Percentiles rank a stretch among this genome's conserved stretches.
Conservation (phyloP, 2,797 vertebrate genomes). For the Champsocephalus gunnari region DNA sequence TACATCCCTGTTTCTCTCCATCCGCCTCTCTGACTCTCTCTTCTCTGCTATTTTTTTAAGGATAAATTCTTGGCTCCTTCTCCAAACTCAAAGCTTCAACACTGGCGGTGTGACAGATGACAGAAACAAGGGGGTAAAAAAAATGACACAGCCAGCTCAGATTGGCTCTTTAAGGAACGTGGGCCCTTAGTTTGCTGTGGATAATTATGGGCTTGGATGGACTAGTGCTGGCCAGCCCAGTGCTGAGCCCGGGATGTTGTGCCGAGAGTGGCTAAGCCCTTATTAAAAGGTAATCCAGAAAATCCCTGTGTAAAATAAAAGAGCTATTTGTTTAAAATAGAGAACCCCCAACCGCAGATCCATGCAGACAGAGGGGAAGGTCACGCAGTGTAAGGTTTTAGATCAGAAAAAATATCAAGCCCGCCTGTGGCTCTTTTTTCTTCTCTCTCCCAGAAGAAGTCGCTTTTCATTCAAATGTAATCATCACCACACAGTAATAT, state of each 20-base stretch:
- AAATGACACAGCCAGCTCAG: constrained; percentile 66
- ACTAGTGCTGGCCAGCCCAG: constrained; percentile 46
- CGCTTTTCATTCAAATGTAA: constrained; percentile 85
- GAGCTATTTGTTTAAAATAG: constrained; percentile 81
- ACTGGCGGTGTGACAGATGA: constrained; percentile 81
- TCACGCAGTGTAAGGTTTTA: constrained; percentile 77
- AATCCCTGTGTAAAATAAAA: constrained; percentile 81
- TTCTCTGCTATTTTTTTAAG: constrained; percentile 58
- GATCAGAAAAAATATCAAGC: constrained; percentile 81
- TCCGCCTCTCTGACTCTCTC: constrained; percentile 48
- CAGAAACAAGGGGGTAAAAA: constrained; percentile 55
- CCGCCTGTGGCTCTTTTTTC: constrained; percentile 75
- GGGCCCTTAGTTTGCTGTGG: constrained; percentile 67
- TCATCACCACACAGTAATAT: constrained; percentile 80
- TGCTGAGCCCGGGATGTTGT: constrained; percentile 63
- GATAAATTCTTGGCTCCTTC: constrained; percentile 89
- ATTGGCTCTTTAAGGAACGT: constrained; percentile 69
- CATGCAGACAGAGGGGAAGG: constrained; percentile 75
- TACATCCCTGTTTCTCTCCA: constrained; percentile 46
- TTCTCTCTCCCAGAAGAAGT: constrained; percentile 76
- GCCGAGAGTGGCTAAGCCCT: constrained; percentile 77
- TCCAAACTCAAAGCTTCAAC: constrained; percentile 80
- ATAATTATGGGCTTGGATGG: constrained; percentile 73
- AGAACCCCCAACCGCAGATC: constrained; percentile 58
- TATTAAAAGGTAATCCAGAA: constrained; percentile 85